phyloP scores from a whole-genome alignment of 92 coral and sea anemone species.

The Phenganax subtilis region DNA sequence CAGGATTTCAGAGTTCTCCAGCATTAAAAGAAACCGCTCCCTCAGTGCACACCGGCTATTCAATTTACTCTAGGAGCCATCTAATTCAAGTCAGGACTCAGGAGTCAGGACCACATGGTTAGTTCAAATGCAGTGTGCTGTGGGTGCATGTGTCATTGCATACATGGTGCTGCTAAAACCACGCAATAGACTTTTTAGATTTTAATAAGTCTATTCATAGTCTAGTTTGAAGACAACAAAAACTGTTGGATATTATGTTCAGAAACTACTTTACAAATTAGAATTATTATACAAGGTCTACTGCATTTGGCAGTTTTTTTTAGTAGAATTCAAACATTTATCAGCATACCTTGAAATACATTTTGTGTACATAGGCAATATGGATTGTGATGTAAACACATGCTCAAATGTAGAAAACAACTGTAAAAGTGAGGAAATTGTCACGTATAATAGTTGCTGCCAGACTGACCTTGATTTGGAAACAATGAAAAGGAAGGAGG shows the following conservation, averaged over 20 bases:
- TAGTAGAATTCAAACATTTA: background rate
- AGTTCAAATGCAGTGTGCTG: background rate
- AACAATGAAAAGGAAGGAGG: background rate
- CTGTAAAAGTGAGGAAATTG: background rate
- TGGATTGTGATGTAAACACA: background rate
- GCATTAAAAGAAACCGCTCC: no score
- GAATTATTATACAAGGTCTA: no score
- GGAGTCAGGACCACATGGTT: background rate
- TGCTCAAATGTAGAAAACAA: background rate
- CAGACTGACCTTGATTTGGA: background rate
- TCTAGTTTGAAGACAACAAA: background rate
- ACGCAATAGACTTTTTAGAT: background rate
- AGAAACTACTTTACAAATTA: no score
- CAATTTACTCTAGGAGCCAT: background rate
- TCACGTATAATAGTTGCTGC: background rate
- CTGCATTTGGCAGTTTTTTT: background rate
- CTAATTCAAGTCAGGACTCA: constrained; percentile 1
- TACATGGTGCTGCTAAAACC: background rate
- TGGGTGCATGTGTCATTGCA: background rate
- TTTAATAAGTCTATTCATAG: background rate
- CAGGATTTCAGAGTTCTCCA: no score
- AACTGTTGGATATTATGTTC: no score
- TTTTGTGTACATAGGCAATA: constrained; percentile 3
- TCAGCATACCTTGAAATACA: background rate
- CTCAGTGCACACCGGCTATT: no score